Evolutionary conservation across 2,888 invertebrate genomes (phyloP).

Genomic region (Lasioglossum oenotherae): DNA sequence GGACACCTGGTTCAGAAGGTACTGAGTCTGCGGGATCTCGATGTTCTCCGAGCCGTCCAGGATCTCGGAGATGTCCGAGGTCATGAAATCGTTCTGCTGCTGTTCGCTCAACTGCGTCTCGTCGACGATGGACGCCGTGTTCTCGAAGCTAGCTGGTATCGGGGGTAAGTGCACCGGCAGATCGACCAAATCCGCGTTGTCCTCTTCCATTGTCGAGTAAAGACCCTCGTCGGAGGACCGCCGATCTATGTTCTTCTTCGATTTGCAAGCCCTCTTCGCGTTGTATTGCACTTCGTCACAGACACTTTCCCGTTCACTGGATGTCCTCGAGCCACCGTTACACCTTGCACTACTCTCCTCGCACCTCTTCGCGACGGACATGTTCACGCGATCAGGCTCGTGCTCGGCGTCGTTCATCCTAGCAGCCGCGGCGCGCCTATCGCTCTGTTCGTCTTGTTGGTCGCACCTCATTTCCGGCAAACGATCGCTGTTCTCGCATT

Average conservation of each 20-base stretch:
- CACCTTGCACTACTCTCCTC: constrained; percentile 52
- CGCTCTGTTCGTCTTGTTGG: background rate
- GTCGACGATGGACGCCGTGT: constrained; percentile 8
- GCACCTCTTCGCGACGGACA: constrained; percentile 49
- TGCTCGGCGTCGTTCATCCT: constrained; percentile 24
- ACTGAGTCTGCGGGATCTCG: constrained; percentile 88
- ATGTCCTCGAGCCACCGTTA: constrained; percentile 52
- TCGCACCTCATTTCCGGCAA: background rate
- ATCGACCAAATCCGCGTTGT: constrained; percentile 10
- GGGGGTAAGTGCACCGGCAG: background rate
- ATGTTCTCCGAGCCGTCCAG: constrained; percentile 82
- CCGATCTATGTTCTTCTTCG: constrained; percentile 27
- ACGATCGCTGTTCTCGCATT: constrained; percentile 30
- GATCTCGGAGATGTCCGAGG: constrained; percentile 76
- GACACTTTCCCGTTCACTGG: constrained; percentile 55
- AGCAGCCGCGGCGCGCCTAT: background rate
- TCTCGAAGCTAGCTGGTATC: constrained; percentile 11
- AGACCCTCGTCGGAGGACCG: constrained; percentile 47
- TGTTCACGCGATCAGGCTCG: constrained; percentile 56
- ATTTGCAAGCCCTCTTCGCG: constrained; percentile 31
- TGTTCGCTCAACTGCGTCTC: constrained; percentile 12
- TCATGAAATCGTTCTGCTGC: constrained; percentile 70
- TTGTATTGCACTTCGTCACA: constrained; percentile 55
- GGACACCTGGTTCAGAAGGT: constrained; percentile 86
- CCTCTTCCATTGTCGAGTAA: constrained; percentile 36